Base-by-base conservation (phyloP, 2,888 invertebrate species). In the Lasioglossum leucozonium region DNA sequence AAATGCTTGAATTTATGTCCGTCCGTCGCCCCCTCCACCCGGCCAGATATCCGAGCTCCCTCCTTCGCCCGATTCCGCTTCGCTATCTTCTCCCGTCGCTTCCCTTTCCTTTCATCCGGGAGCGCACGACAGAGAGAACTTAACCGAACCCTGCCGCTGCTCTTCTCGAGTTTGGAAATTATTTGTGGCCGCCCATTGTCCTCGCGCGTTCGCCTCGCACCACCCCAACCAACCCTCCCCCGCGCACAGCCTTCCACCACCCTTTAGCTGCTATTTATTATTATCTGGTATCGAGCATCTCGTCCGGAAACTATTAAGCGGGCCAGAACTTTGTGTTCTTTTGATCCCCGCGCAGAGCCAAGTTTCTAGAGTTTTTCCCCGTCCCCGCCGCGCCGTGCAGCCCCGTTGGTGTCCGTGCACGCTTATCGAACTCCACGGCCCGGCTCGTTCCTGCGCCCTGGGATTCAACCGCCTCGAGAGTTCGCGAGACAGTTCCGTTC, bases 1-100 rank as follows among this genome's bases (percentile, higher is more conserved):
- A 93, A 93, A 93, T 93, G 91, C 89, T 89, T 87, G 91, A 93
- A 93, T 93, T 93, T 93, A 91, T 91, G 89, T 88, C 84, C 84
- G 67, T 37, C 81, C 83, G 84, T 79, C 88, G 89, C 88, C 88
- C 82, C 81, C 83, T 84, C 81, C 88, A 90, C 88, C 88, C 82
- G 4, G 71, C 88, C 74, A 80, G 69, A 69, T 37, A 55, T 42
- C 18, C 72, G 40, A 6, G 79, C 86, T 30, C 74, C 72, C 77
- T 76, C 82, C 82, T 77, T 74, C 37, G 22, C 84, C 82, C 80
- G 72, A 74, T 85, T 67, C 79, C 69, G 69, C 40, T 73, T 72
- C 73, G 84, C 74, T 78, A 85, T 80, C 77, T 69, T 55, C 74
- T 82, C 80, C 72, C 84, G 65, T 79, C 82, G 81, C 47, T 71